Percentiles rank a stretch among this genome's conserved stretches.
Conservation (phyloP, 2,888 invertebrate species). For the Resseliella maxima region DNA sequence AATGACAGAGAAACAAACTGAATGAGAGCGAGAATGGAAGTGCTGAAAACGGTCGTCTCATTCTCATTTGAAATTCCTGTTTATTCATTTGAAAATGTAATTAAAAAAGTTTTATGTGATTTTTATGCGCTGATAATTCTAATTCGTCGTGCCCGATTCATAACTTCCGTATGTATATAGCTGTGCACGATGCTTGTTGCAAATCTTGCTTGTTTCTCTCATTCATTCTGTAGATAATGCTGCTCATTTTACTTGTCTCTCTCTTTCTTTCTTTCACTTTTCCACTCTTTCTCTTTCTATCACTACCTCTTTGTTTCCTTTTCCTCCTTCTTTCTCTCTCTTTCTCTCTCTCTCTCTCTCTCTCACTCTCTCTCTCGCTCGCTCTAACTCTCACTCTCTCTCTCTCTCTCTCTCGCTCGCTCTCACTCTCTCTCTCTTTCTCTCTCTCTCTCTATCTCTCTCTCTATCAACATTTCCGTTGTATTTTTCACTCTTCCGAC, state of each 20-base stretch:
- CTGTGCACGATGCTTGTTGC: background rate
- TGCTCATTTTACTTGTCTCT: too few relatives aligned
- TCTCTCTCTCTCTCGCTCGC: too few relatives aligned
- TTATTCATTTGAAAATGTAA: constrained; percentile 51
- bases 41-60: background rate
- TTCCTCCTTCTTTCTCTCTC: too few relatives aligned
- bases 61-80: constrained; percentile 10
- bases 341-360: background rate
- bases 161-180: background rate
- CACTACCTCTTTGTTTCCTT: too few relatives aligned
- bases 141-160: constrained; percentile 1
- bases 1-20: too few relatives aligned
- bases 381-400: background rate
- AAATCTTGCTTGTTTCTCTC: too few relatives aligned
- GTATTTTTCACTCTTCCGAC: too few relatives aligned
- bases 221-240: too few relatives aligned
- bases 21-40: too few relatives aligned
- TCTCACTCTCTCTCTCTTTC: background rate
- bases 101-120: constrained; percentile 35
- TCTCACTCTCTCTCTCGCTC: background rate
- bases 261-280: too few relatives aligned
- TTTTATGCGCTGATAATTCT: constrained; percentile 43
- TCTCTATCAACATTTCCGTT: too few relatives aligned
- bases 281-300: too few relatives aligned
- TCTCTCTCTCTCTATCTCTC: background rate